Evolutionary conservation across 2,113 vertebrate genomes (phyloP), one percentile per base, ranked within the genome.

Genomic region (Lampris incognitus): DNA sequence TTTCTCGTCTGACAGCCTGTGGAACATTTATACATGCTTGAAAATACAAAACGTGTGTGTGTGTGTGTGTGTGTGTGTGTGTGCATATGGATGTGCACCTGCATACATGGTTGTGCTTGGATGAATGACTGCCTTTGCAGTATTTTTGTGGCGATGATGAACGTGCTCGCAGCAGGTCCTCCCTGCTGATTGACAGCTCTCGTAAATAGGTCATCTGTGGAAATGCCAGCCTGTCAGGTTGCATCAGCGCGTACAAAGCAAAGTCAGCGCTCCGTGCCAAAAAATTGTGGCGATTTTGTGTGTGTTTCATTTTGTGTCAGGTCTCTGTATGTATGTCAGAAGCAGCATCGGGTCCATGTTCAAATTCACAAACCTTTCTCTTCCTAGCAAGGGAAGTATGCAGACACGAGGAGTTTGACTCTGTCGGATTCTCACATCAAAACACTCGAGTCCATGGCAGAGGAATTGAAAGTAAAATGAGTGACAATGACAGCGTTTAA

Each of bases 151-250:
- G 62, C 62, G 71, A 64, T 63, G 74, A 67, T 73, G 59, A 87
- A 71, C 52, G 69, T 65, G 69, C 84, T 76, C 55, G 56, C 38
- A 88, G 79, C 79, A 68, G 50, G 65, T 63, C 84, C 87, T 64
- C 62, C 59, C 76, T 40, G 65, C 52, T 91, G 89, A 93, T 69
- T 88, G 92, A 92, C 85, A 87, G 80, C 74, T 89, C 86, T 76
- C 82, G 76, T 89, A 91, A 91, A 76, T 91, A 90, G 88, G 87
- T 92, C 91, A 88, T 87, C 86, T 87, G 85, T 88, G 83, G 84
- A 93, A 93, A 93, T 92, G 84, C 85, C 91, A 93, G 87, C 63
- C 86, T 90, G 91, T 93, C 91, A 84, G 83, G 90, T 92, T 87
- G 81, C 76, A 92, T 92, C 87, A 89, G 41, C 74, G 62, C 83